These are phyloP conservation scores for Lepilemur septentrionalis DNA, from an alignment of 2,797 vertebrate species.

Conservation along the genomic window DNA sequence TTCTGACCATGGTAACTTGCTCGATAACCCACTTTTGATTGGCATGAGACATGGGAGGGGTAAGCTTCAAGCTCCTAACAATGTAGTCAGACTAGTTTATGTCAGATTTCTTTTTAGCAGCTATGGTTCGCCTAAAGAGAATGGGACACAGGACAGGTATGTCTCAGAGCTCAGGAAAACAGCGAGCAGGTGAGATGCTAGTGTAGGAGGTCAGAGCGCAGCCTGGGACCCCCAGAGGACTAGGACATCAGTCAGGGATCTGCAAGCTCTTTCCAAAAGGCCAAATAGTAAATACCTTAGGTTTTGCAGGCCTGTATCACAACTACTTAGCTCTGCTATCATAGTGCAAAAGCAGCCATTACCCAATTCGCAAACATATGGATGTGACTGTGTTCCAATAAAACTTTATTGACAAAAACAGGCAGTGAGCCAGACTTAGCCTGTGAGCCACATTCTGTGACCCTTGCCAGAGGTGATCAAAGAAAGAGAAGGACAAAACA, in stretches of 20 bases:
- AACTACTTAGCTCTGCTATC: background rate
- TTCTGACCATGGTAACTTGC: background rate
- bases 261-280: background rate
- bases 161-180: background rate
- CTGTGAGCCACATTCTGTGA: background rate
- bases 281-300: background rate
- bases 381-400: background rate
- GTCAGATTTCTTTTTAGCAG: background rate
- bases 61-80: background rate
- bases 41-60: background rate
- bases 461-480: background rate
- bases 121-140: background rate
- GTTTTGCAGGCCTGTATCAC: background rate
- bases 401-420: constrained; percentile 27
- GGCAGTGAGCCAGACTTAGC: background rate
- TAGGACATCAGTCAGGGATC: background rate
- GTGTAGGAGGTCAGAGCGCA: background rate
- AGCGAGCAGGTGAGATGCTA: background rate
- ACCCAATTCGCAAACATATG: background rate
- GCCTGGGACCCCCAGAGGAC: background rate
- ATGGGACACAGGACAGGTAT: too few species aligned
- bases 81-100: background rate
- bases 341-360: background rate
- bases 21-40: background rate
- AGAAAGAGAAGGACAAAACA: background rate